Conservation (phyloP, 2,888 invertebrate species). For the Drosophila flavopinicola region DNA sequence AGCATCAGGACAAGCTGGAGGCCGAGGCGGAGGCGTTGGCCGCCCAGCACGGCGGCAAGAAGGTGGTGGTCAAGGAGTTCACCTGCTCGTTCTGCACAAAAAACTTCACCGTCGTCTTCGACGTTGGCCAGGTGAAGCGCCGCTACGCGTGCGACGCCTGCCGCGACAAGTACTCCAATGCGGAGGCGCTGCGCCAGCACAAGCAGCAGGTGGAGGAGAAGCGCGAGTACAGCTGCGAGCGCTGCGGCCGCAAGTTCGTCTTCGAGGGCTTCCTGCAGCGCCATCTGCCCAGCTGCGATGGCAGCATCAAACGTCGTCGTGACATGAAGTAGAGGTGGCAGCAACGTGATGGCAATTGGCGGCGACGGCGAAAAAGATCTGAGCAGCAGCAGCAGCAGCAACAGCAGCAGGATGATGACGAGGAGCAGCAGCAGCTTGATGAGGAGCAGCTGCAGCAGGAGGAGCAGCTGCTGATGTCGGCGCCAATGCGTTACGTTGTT, state of each 20-base stretch:
- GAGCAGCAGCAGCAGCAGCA: neutral
- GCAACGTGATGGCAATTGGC: conserved; percentile 65
- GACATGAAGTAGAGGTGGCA: conserved; percentile 80
- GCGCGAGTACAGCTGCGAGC: conserved; percentile 82
- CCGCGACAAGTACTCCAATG: conserved; percentile 84
- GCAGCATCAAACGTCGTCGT: conserved; percentile 83
- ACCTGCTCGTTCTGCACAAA: conserved; percentile 83
- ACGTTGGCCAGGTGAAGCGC: conserved; percentile 83
- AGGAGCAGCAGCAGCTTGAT: conserved; percentile 2
- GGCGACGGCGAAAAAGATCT: conserved; percentile 35
- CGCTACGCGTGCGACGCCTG: conserved; percentile 84
- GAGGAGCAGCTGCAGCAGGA: neutral
- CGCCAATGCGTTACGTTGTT: conserved; percentile 64
- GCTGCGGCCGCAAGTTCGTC: conserved; percentile 83
- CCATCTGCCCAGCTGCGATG: conserved; percentile 83
- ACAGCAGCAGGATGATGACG: neutral
- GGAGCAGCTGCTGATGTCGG: conserved; percentile 21
- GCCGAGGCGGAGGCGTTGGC: conserved; percentile 79
- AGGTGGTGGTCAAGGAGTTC: conserved; percentile 83
- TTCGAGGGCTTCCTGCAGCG: conserved; percentile 84
- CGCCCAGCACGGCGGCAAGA: conserved; percentile 80
- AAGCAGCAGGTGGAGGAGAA: conserved; percentile 83
- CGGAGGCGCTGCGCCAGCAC: conserved; percentile 82
- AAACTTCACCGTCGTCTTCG: conserved; percentile 83
- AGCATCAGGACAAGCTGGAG: conserved; percentile 82